Percentiles rank a stretch among this genome's conserved stretches.
phyloP scores from a whole-genome alignment of 64 coral and sea anemone genomes.

The Stichodactyla mertensii region DNA sequence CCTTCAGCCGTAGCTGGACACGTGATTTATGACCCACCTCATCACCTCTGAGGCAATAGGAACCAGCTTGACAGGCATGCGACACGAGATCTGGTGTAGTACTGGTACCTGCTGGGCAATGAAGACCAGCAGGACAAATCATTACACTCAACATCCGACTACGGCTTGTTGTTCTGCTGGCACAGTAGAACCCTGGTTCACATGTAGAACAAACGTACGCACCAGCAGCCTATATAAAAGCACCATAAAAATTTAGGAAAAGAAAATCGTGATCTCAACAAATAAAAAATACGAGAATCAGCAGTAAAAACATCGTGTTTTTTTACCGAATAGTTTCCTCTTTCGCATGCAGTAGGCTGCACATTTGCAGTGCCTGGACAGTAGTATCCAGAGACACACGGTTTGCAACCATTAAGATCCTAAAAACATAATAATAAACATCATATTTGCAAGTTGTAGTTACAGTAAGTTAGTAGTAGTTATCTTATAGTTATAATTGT shows the following conservation, averaged over 20 bases:
- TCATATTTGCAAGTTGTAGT: too few species aligned
- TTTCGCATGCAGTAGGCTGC: conserved; percentile 64
- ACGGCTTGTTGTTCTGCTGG: conserved; percentile 72
- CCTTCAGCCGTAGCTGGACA: too few species aligned
- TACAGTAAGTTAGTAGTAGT: too few species aligned
- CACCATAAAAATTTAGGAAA: not conserved
- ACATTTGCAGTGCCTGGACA: conserved; percentile 70
- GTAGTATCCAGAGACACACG: conserved; percentile 88
- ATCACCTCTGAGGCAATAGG: conserved; percentile 92
- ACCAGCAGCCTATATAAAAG: conserved; percentile 52
- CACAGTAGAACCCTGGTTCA: conserved; percentile 87
- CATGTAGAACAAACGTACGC: conserved; percentile 74
- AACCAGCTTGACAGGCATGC: conserved; percentile 62
- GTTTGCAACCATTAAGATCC: conserved; percentile 59
- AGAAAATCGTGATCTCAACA: not conserved
- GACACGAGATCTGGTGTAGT: conserved; percentile 66
- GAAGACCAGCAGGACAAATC: conserved; percentile 87
- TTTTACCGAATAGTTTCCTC: conserved; percentile 90
- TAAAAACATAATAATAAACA: not conserved
- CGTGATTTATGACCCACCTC: conserved; percentile 43
- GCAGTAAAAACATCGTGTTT: not conserved
- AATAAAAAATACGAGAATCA: not conserved
- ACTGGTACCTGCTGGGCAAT: conserved; percentile 68
- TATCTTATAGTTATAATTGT: too few species aligned
- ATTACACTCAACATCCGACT: conserved; percentile 58